Evolutionary conservation across 2,113 vertebrate species (phyloP).

Genomic region (Centropristis striata): DNA sequence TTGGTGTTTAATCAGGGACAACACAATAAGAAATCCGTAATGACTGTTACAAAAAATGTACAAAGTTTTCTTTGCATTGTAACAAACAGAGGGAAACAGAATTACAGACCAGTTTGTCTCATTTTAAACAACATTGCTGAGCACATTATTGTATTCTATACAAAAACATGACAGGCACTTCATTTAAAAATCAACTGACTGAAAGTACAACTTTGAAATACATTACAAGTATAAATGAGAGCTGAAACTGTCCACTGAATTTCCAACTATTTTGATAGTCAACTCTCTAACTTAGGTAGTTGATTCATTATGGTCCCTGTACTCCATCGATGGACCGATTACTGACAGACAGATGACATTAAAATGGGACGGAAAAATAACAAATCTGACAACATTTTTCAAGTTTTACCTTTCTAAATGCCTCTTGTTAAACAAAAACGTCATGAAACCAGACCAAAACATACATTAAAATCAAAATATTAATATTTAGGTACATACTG

Average conservation of each 20-base stretch:
- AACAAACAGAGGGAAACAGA: constrained; percentile 12
- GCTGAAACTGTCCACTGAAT: not conserved
- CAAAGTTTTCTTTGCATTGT: constrained; percentile 36
- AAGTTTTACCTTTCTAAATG: not conserved
- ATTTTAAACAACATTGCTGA: constrained; percentile 9
- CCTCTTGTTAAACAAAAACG: not conserved
- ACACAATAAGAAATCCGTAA: constrained; percentile 14
- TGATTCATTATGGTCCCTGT: constrained; percentile 32
- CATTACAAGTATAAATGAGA: not conserved
- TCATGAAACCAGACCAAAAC: not conserved
- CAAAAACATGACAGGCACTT: constrained; percentile 75
- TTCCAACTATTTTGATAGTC: not conserved
- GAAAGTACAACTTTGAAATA: not conserved
- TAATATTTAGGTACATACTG: not conserved
- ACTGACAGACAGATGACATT: not conserved
- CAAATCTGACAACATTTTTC: not conserved
- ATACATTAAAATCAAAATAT: not conserved
- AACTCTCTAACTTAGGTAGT: not conserved
- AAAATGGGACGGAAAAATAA: not conserved
- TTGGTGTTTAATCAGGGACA: constrained; percentile 42
- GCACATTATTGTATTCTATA: constrained; percentile 15
- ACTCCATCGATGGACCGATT: not conserved
- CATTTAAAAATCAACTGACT: constrained; percentile 18
- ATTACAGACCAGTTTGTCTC: constrained; percentile 1
- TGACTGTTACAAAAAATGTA: constrained; percentile 31